A percentile compares a stretch with the other conserved stretches of the same genome.
phyloP scores from a whole-genome alignment of 2,888 invertebrate species.

The Rotaria socialis region DNA sequence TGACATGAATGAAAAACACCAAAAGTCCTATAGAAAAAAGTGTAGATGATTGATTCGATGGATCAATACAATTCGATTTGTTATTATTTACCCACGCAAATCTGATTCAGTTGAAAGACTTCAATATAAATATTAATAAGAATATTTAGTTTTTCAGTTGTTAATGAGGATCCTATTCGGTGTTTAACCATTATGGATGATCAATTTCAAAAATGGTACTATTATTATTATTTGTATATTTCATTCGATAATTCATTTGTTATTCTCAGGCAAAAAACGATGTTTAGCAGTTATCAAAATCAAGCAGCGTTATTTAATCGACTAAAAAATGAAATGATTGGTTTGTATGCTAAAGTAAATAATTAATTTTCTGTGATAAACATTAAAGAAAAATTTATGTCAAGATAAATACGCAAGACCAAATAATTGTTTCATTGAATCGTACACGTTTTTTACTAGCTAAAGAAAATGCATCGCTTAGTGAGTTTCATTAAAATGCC shows the following conservation, averaged over 20 bases:
- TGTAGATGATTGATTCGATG: too few species aligned
- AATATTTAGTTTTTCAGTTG: neutral
- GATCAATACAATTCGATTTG: too few species aligned
- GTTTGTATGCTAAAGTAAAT: constrained; percentile 39
- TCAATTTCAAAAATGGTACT: constrained; percentile 15
- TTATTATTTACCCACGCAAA: too few species aligned
- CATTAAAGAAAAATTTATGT: neutral
- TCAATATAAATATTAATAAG: too few species aligned
- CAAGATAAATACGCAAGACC: constrained; percentile 1
- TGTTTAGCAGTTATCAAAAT: constrained; percentile 43
- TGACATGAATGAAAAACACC: too few species aligned
- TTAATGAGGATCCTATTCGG: constrained; percentile 5
- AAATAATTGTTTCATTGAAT: neutral
- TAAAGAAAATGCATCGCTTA: neutral
- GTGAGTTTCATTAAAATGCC: neutral
- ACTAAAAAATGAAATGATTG: constrained; percentile 42
- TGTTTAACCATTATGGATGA: neutral
- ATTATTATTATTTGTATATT: neutral
- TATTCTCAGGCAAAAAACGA: constrained; percentile 33
- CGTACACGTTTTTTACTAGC: neutral
- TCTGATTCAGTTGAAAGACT: too few species aligned
- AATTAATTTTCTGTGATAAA: too few species aligned
- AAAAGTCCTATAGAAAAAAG: too few species aligned
- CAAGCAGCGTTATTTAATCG: constrained; percentile 43
- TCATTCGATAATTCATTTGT: too few species aligned